phyloP scores from a whole-genome alignment of 2,113 vertebrate genomes.

The Ursus arctos region DNA sequence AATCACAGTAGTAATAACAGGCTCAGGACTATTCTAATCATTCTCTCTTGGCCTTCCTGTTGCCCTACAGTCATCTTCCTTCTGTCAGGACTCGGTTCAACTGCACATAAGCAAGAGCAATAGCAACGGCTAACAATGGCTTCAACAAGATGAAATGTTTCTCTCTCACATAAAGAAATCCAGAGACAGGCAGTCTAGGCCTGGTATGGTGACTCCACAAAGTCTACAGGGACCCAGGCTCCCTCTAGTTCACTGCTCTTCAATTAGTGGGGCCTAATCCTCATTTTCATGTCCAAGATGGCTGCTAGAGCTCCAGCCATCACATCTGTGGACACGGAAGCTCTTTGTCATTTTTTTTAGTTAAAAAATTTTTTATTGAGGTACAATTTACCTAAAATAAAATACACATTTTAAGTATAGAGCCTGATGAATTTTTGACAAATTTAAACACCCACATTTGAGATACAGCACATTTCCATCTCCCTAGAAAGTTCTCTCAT shows the following conservation, averaged over 20 bases:
- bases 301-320: background rate
- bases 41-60: background rate
- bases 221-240: background rate
- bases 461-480: background rate
- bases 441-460: background rate
- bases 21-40: background rate
- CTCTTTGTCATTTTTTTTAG: background rate
- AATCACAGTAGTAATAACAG: background rate
- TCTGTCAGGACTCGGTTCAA: background rate
- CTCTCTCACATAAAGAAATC: background rate
- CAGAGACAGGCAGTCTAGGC: background rate
- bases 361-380: background rate
- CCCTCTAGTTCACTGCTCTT: background rate
- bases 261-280: no score
- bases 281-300: background rate
- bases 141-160: background rate
- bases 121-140: background rate
- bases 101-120: background rate
- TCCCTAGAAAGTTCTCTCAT: background rate
- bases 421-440: background rate
- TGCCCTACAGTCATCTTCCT: background rate
- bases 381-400: constrained; percentile 54
- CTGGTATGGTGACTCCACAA: background rate
- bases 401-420: background rate
- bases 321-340: background rate